phyloP scores from a whole-genome alignment of 2,113 vertebrate species.

The Gymnarchus niloticus region DNA sequence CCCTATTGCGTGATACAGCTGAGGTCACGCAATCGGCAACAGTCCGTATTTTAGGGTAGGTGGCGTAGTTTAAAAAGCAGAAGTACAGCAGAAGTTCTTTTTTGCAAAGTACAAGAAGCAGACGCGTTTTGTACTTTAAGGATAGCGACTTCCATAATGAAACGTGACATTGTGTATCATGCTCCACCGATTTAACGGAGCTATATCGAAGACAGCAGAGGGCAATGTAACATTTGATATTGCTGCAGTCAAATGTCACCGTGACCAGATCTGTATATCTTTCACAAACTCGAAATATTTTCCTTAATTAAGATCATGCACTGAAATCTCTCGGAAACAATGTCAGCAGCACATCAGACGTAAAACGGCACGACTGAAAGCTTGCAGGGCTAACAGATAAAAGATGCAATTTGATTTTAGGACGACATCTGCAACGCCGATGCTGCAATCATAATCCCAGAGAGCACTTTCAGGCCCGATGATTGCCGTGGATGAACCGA shows the following conservation, averaged over 20 bases:
- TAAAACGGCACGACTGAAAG: not conserved
- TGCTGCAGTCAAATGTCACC: not conserved
- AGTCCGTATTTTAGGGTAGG: not conserved
- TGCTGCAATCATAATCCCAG: conserved; percentile 2
- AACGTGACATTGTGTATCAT: not conserved
- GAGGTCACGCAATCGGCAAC: not conserved
- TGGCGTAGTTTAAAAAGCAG: no score
- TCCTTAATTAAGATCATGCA: conserved; percentile 23
- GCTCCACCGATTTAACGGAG: not conserved
- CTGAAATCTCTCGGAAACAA: not conserved
- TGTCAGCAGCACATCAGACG: not conserved
- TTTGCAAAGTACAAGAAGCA: no score
- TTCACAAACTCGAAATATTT: not conserved
- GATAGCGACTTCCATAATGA: not conserved
- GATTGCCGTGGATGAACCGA: conserved; percentile 23
- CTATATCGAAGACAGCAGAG: conserved; percentile 15
- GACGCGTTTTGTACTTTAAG: no score
- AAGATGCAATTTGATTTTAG: conserved; percentile 20
- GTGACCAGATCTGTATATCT: not conserved
- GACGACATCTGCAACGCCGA: not conserved
- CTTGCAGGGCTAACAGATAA: not conserved
- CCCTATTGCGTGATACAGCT: not conserved
- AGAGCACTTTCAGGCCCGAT: conserved; percentile 5
- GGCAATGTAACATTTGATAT: conserved; percentile 27
- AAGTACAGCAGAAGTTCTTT: no score